These are phyloP conservation scores for Gisinianus flammeolus DNA, from an alignment of 2,888 invertebrate species.

Conservation along the genomic window DNA sequence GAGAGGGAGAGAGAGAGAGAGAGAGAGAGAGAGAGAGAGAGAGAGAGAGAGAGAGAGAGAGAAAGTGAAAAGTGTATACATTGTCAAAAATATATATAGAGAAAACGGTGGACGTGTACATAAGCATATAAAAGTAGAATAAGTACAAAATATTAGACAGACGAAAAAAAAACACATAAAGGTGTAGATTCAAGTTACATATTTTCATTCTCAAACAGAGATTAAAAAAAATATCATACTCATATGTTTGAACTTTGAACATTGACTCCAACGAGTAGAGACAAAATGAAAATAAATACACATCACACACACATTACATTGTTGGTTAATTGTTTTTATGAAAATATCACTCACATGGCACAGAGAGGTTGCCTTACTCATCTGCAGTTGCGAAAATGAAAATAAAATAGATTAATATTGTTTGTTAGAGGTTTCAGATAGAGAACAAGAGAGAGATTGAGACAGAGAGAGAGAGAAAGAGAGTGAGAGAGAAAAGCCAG, in stretches of 20 bases:
- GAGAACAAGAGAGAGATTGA: background rate
- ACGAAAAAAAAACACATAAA: no score
- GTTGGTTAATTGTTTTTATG: slow-evolving; percentile 15
- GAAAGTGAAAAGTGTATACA: no score
- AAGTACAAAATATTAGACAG: no score
- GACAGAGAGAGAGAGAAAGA: background rate
- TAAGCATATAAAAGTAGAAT: no score
- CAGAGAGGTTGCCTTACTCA: slow-evolving; percentile 84
- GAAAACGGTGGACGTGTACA: no score
- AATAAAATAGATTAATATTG: slow-evolving; percentile 8
- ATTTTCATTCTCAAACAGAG: no score
- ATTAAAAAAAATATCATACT: no score
- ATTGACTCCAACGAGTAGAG: background rate
- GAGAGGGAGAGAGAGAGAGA: no score
- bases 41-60: no score
- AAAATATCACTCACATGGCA: slow-evolving; percentile 63
- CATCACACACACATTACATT: background rate
- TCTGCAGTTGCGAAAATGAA: slow-evolving; percentile 65
- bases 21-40: no score
- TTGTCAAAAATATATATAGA: no score
- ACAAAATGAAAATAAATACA: slow-evolving; percentile 62
- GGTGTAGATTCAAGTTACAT: no score
- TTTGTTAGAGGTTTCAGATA: background rate
- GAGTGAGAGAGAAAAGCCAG: slow-evolving; percentile 2
- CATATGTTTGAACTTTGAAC: background rate